These are phyloP conservation scores for Coenobita brevimanus DNA, from an alignment of 1,140 invertebrate genomes.

Conservation along the genomic window DNA sequence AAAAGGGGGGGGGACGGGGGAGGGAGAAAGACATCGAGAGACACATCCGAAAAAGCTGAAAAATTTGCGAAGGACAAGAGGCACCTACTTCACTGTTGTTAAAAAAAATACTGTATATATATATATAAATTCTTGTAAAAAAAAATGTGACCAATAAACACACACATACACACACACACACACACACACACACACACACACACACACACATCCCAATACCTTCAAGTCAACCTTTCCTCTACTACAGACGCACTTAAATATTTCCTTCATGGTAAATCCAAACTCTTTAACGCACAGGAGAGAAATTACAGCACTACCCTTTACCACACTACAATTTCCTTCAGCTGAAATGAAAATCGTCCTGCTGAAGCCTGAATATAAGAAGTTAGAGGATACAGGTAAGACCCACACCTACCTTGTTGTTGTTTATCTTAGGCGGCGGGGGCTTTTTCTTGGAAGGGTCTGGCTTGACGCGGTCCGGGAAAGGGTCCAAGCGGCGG, in stretches of 20 bases:
- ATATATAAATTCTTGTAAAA: neutral
- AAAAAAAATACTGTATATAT: neutral
- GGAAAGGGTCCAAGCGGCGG: constrained; percentile 37
- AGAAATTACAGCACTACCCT: too few relatives aligned
- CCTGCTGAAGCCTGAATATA: too few relatives aligned
- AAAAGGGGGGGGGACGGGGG: neutral
- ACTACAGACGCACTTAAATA: neutral
- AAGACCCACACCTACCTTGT: constrained; percentile 26
- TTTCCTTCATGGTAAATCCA: too few relatives aligned
- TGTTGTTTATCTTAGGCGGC: constrained; percentile 42
- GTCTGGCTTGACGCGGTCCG: constrained; percentile 41
- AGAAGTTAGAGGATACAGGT: too few relatives aligned
- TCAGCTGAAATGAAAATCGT: too few relatives aligned
- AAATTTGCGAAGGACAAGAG: too few relatives aligned
- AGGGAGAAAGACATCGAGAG: neutral
- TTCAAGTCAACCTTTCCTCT: neutral
- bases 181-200: neutral
- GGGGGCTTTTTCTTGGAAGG: constrained; percentile 52
- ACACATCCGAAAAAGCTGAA: too few relatives aligned
- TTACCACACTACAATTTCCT: too few relatives aligned
- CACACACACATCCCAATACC: neutral
- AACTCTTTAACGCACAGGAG: too few relatives aligned
- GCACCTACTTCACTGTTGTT: too few relatives aligned
- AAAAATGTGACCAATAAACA: neutral
- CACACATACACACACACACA: neutral